Conservation (phyloP, 2,113 vertebrate species). For the Thalassoma bifasciatum region DNA sequence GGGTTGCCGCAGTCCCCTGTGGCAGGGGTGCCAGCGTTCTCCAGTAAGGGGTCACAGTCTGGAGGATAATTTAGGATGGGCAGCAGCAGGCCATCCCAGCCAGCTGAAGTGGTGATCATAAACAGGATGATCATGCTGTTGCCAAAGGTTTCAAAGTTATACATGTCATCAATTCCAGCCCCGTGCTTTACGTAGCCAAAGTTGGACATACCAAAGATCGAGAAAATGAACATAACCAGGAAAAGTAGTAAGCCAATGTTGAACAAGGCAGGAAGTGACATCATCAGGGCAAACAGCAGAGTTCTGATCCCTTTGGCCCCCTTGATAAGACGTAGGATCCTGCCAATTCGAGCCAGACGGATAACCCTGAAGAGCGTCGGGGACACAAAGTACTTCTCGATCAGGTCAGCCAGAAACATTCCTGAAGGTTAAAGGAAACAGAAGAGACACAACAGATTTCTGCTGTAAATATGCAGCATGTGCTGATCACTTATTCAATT, state of each 20-base stretch:
- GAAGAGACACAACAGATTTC: conserved; percentile 12
- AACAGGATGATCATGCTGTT: conserved; percentile 99
- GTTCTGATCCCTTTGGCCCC: conserved; percentile 98
- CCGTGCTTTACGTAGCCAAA: conserved; percentile 97
- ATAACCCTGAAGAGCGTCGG: conserved; percentile 99
- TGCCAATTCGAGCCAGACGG: conserved; percentile 96
- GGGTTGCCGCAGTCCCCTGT: conserved; percentile 98
- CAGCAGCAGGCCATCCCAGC: conserved; percentile 95
- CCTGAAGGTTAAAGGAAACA: conserved; percentile 79
- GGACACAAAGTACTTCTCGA: conserved; percentile 98
- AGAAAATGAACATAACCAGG: conserved; percentile 99
- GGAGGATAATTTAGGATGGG: conserved; percentile 97
- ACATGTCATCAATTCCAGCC: conserved; percentile 96
- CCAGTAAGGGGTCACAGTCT: conserved; percentile 90
- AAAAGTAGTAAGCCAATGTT: conserved; percentile 98
- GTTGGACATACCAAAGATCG: conserved; percentile 99
- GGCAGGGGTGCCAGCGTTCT: conserved; percentile 92
- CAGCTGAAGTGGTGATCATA: conserved; percentile 97
- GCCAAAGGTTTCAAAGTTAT: conserved; percentile 99
- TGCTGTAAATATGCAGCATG: neutral
- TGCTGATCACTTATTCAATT: neutral
- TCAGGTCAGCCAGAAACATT: conserved; percentile 98
- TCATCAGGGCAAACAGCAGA: conserved; percentile 99
- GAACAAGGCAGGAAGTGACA: conserved; percentile 98
- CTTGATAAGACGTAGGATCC: conserved; percentile 97